Conservation (phyloP, 2,797 vertebrate genomes). For the Eremophila alpestris region DNA sequence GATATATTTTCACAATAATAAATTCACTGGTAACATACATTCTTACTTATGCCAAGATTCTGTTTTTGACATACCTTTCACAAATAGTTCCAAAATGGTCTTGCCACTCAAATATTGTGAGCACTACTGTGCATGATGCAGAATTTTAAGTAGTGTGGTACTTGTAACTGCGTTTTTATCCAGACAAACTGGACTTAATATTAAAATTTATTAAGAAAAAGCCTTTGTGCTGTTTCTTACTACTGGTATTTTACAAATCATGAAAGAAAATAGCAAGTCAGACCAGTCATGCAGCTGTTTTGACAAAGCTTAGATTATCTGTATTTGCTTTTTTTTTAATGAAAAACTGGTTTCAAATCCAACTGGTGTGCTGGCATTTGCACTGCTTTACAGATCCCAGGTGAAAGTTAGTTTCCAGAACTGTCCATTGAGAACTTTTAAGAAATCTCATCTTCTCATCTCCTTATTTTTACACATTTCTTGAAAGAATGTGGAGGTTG, state of each 20-base stretch:
- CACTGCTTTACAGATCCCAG: neutral
- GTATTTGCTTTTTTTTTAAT: neutral
- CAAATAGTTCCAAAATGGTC: slow-evolving; percentile 22
- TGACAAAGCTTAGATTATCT: neutral
- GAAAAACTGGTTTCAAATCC: slow-evolving; percentile 55
- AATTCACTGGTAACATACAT: slow-evolving; percentile 21
- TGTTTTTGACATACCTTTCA: slow-evolving; percentile 12
- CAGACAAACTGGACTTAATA: slow-evolving; percentile 59
- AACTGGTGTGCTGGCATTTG: neutral
- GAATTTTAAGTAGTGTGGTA: slow-evolving; percentile 30
- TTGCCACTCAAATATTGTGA: slow-evolving; percentile 31
- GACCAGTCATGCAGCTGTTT: neutral
- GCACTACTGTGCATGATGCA: slow-evolving; percentile 49
- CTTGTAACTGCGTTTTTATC: slow-evolving; percentile 64
- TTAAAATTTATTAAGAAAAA: slow-evolving; percentile 73
- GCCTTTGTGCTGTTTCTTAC: slow-evolving; percentile 52
- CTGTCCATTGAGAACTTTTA: neutral
- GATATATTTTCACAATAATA: slow-evolving; percentile 42
- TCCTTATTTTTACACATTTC: neutral
- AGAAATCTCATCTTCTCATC: neutral
- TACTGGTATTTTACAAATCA: slow-evolving; percentile 12
- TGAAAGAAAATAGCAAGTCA: neutral
- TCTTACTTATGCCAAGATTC: slow-evolving; percentile 38
- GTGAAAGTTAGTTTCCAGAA: slow-evolving; percentile 39
- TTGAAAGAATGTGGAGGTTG: slow-evolving; percentile 16